Percentiles rank a stretch among this genome's conserved stretches.
These are phyloP conservation scores for Dryobotodes eremita DNA, from an alignment of 2,888 invertebrate genomes.

Conservation along the genomic window DNA sequence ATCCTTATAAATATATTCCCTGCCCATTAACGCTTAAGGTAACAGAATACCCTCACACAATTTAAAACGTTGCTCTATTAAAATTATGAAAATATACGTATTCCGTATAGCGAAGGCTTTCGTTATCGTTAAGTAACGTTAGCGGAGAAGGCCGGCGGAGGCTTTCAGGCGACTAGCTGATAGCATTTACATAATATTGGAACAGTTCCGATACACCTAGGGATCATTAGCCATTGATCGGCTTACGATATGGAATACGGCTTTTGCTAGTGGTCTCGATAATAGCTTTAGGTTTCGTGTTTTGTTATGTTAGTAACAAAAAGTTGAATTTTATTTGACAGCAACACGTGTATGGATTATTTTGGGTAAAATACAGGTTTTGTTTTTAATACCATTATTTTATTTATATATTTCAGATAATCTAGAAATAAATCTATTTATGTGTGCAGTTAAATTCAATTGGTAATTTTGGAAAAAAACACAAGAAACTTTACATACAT, in stretches of 20 bases:
- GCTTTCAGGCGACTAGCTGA: constrained; percentile 80
- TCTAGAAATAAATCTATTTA: not conserved
- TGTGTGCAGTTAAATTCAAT: not conserved
- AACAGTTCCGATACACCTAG: constrained; percentile 82
- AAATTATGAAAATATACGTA: constrained; percentile 66
- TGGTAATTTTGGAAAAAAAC: not conserved
- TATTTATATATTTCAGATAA: not conserved
- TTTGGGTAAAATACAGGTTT: not conserved
- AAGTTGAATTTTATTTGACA: constrained; percentile 21
- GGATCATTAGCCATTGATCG: constrained; percentile 86
- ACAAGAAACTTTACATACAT: too few species aligned
- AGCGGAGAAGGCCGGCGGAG: constrained; percentile 74
- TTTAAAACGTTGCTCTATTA: constrained; percentile 61
- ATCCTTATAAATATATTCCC: constrained; percentile 18
- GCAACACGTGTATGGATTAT: constrained; percentile 3
- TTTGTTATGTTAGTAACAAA: constrained; percentile 40
- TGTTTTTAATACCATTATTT: not conserved
- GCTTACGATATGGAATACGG: constrained; percentile 80
- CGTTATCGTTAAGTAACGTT: constrained; percentile 77
- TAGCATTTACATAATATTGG: constrained; percentile 88
- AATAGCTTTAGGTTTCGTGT: constrained; percentile 51
- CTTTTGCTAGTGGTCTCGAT: constrained; percentile 57
- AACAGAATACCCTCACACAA: constrained; percentile 52
- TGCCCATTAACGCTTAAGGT: constrained; percentile 42
- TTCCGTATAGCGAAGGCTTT: constrained; percentile 69